Evolutionary conservation across 2,888 invertebrate species (phyloP).

Genomic region (Diarsia rubi): DNA sequence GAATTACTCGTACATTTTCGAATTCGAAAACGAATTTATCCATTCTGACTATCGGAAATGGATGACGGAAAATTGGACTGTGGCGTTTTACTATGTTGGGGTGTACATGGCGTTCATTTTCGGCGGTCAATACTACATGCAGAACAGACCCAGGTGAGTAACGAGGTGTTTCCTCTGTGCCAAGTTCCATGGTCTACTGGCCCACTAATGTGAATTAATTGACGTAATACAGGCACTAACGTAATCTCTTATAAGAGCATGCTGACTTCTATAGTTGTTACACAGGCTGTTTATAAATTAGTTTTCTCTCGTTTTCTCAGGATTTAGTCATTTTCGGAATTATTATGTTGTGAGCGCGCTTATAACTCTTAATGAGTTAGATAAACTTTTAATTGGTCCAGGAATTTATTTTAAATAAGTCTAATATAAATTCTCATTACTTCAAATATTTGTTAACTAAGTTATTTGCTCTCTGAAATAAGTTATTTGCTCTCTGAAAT

Average conservation of each 20-base stretch:
- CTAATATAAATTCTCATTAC: neutral
- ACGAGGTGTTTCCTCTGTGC: constrained; percentile 30
- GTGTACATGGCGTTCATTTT: constrained; percentile 98
- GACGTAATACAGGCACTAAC: constrained; percentile 46
- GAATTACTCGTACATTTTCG: constrained; percentile 98
- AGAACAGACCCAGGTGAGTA: constrained; percentile 94
- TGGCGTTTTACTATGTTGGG: constrained; percentile 96
- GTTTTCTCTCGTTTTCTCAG: constrained; percentile 16
- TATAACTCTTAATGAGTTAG: neutral
- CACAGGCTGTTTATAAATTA: neutral
- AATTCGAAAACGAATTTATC: constrained; percentile 98
- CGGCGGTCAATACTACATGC: constrained; percentile 98
- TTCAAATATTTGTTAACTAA: neutral
- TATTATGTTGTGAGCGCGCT: neutral
- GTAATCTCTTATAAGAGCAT: constrained; percentile 28
- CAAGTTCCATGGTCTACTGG: constrained; percentile 59
- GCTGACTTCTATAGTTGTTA: neutral
- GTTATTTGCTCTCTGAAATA: neutral
- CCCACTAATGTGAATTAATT: constrained; percentile 40
- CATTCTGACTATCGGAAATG: constrained; percentile 97
- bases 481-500: neutral
- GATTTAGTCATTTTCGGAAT: constrained; percentile 5
- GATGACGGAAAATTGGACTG: constrained; percentile 99
- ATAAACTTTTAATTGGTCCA: neutral
- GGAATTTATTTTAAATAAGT: neutral